phyloP scores from a whole-genome alignment of 1,140 invertebrate genomes.

The Drosophila miranda region DNA sequence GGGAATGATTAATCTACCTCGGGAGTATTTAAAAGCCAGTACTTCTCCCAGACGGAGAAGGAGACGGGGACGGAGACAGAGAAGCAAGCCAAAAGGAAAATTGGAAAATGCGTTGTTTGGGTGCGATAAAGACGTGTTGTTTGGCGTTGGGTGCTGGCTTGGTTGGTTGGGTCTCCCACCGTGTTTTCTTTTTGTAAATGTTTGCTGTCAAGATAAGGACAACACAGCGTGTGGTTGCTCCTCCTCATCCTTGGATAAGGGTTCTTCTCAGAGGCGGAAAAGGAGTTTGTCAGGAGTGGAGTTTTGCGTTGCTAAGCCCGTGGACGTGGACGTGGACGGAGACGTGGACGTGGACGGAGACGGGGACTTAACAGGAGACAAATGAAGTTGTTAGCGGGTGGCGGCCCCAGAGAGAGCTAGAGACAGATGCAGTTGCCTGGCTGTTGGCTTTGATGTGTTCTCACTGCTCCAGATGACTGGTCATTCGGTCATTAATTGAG shows the following conservation, averaged over 20 bases:
- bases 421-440: constrained; percentile 44
- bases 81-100: constrained; percentile 50
- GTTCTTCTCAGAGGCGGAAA: not conserved
- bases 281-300: constrained; percentile 44
- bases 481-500: constrained; percentile 69
- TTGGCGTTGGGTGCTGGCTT: not conserved
- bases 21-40: constrained; percentile 75
- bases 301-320: constrained; percentile 39
- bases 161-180: not conserved
- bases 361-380: constrained; percentile 69
- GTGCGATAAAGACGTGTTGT: constrained; percentile 42
- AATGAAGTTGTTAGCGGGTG: constrained; percentile 74
- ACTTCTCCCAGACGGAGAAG: constrained; percentile 14
- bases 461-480: constrained; percentile 53
- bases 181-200: constrained; percentile 73
- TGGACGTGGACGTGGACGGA: constrained; percentile 19
- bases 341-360: constrained; percentile 50
- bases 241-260: not conserved
- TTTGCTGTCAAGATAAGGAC: constrained; percentile 79
- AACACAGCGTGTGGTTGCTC: constrained; percentile 67
- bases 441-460: constrained; percentile 64
- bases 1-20: constrained; percentile 74
- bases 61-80: constrained; percentile 2
- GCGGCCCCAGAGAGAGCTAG: constrained; percentile 13
- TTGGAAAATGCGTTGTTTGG: constrained; percentile 64